Base-by-base conservation (phyloP, 1,140 invertebrate species). In the Sarcophaga peregrina region DNA sequence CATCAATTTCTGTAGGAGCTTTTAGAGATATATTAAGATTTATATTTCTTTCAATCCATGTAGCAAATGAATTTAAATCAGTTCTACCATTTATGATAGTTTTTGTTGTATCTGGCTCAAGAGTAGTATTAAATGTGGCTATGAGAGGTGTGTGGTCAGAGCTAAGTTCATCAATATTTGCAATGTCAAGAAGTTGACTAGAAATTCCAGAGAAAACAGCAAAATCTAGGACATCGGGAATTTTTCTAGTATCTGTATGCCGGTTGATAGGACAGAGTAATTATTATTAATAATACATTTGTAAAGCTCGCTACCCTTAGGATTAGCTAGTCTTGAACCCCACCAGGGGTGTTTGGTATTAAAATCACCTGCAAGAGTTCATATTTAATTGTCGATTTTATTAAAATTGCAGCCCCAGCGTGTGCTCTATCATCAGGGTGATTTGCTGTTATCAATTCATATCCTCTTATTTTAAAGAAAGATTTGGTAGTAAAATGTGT, bases 371-470 rank as follows among this genome's bases (percentile, higher is more conserved):
- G n/a, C n/a, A 84, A 52, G 13, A 82, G 46, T 68, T 81, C 13
- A 81, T 82, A 82, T 74, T 82, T 84, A 62, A 84, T 46, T 11
- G 11, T 52, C 3, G 82, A 75, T 74, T 82, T 84, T 13, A 85
- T 73, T 75, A 84, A 11, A 75, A 84, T 82, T 15, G 82, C 81
- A 25, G 83, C 52, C 10, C 85, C 85, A 13, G 82, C 85, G 45
- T 85, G 84, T 45, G 72, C 72, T 82, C 54, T 82, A 83, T 83
- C 80, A 83, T 82, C 58, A 5, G 80, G 80, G 62, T 83, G 80
- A 45, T 83, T 82, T n/a, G 80, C 73, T 7, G n/a, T 75, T 20
- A 82, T 76, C 47, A 82, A 20, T 47, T 82, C 46, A 45, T 83
- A 81, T 46, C 81, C 62, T 13, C 25, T 80, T 52, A 83, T 83